Evolutionary conservation across 1,140 invertebrate genomes (phyloP).

Genomic region (Orchestia grillus): DNA sequence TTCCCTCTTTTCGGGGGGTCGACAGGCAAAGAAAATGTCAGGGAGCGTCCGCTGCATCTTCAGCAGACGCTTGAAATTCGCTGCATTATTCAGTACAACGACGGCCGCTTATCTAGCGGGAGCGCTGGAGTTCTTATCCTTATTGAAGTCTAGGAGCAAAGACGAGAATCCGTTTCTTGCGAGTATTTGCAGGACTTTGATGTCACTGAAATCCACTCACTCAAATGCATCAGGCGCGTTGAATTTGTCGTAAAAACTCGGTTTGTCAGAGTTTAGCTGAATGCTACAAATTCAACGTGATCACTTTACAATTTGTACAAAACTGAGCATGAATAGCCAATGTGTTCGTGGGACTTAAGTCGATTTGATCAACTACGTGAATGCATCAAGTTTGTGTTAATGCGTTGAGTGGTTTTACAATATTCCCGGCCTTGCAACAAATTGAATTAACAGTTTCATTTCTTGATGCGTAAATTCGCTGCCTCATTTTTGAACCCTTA

Average conservation of each 20-base stretch:
- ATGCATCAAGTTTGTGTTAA: neutral
- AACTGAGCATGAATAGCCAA: neutral
- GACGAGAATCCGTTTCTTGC: neutral
- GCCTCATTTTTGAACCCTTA: too few species aligned
- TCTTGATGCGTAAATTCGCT: too few species aligned
- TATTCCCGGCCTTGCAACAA: neutral
- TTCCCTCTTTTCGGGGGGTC: neutral
- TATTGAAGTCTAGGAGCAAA: neutral
- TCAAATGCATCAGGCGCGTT: neutral
- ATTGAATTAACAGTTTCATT: too few species aligned
- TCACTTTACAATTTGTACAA: neutral
- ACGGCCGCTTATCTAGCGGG: neutral
- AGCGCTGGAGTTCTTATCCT: neutral
- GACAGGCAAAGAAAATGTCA: neutral
- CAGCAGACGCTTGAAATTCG: neutral
- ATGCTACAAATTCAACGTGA: neutral
- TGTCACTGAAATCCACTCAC: neutral
- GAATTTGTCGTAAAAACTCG: neutral
- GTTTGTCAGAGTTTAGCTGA: neutral
- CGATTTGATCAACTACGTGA: neutral
- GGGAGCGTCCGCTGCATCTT: neutral
- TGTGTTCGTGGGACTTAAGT: neutral
- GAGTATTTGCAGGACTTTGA: neutral
- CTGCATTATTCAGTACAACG: neutral
- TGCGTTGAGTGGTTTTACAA: neutral